Conservation (phyloP, 1,140 invertebrate genomes). For the Nephila pilipes region DNA sequence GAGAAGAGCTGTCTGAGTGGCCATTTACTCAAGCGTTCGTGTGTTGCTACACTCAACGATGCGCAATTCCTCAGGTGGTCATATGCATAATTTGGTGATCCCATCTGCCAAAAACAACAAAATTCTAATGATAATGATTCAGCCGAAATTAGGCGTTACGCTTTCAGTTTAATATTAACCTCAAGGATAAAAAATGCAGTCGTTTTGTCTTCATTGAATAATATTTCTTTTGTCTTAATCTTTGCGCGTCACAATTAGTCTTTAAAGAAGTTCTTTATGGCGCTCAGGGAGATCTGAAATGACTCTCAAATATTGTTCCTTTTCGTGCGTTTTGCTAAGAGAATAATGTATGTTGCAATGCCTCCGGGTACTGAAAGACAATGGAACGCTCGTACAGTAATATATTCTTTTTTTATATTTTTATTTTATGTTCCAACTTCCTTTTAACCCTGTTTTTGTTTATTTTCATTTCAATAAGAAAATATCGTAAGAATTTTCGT, state of each 20-base stretch:
- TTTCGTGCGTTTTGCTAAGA: not conserved
- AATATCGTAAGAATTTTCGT: too few relatives aligned
- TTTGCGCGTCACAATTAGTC: not conserved
- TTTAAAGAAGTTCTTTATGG: slow-evolving; percentile 7
- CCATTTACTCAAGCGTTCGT: not conserved
- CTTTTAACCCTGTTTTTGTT: too few relatives aligned
- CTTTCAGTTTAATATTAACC: slow-evolving; percentile 23
- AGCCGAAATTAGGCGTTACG: slow-evolving; percentile 2
- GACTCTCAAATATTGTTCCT: not conserved
- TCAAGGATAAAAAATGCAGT: not conserved
- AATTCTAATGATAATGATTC: slow-evolving; percentile 36
- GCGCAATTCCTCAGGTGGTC: not conserved
- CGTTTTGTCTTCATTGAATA: slow-evolving; percentile 7
- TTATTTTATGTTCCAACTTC: too few relatives aligned
- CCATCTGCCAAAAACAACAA: not conserved
- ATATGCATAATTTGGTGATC: slow-evolving; percentile 2
- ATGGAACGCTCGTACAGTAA: not conserved
- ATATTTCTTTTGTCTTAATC: slow-evolving; percentile 61
- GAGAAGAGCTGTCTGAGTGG: too few relatives aligned
- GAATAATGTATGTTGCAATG: not conserved
- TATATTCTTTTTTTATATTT: not conserved
- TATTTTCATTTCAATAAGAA: too few relatives aligned
- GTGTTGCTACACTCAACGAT: not conserved
- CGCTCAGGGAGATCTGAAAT: not conserved
- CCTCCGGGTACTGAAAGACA: not conserved